These are phyloP conservation scores for Semnopithecus entellus DNA, from an alignment of 2,113 vertebrate species.

Conservation along the genomic window DNA sequence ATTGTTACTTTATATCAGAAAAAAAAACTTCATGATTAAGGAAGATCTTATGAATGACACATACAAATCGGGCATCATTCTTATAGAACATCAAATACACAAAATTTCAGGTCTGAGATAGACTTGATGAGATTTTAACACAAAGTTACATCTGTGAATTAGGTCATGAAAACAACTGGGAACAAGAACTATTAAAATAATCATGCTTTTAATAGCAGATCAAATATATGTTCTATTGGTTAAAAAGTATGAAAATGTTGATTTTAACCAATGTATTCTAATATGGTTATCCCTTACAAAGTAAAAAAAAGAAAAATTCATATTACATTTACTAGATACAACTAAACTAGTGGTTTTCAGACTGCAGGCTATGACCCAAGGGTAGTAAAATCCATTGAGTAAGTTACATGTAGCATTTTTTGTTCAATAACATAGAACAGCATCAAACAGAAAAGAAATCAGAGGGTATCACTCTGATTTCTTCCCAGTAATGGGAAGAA, in stretches of 20 bases:
- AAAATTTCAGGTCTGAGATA: not conserved
- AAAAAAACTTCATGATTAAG: not conserved
- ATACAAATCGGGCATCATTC: not conserved
- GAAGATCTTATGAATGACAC: not conserved
- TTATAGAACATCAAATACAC: not conserved
- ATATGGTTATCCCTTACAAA: not conserved
- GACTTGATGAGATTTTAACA: constrained; percentile 2
- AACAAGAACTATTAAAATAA: constrained; percentile 8
- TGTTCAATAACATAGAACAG: not conserved
- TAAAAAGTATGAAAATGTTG: not conserved
- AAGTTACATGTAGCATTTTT: not conserved
- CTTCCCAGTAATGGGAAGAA: not conserved
- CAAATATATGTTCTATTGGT: not conserved
- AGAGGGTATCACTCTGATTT: too few species aligned
- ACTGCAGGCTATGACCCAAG: not conserved
- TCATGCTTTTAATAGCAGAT: not conserved
- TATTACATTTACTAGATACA: not conserved
- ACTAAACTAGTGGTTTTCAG: not conserved
- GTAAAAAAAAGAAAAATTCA: not conserved
- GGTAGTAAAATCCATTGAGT: not conserved
- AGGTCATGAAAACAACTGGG: constrained; percentile 2
- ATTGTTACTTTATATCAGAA: not conserved
- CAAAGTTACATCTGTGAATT: not conserved
- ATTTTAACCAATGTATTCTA: not conserved
- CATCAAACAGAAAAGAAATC: not conserved